A percentile compares a stretch with the other conserved stretches of the same genome.
Evolutionary conservation across 2,797 vertebrate species (phyloP).

Genomic region (Tinamus major): DNA sequence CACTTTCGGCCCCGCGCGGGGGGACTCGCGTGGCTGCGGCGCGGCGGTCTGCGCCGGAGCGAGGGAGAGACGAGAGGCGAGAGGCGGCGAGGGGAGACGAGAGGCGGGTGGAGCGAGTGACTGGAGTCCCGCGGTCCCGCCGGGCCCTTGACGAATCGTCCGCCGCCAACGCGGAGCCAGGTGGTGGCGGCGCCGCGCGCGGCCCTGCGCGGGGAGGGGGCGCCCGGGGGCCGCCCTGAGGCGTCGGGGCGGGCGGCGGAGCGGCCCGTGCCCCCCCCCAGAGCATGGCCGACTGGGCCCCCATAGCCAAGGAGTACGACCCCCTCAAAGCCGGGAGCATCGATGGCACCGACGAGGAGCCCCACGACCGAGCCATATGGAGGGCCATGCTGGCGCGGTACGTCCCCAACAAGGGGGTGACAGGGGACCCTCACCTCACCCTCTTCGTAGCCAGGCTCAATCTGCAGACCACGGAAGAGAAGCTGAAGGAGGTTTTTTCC

Average conservation of each 20-base stretch:
- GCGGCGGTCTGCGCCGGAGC: too few species aligned
- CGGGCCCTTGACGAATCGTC: neutral
- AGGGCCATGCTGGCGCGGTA: constrained; percentile 92
- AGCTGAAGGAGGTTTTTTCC: constrained; percentile 89
- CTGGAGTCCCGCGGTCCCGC: too few species aligned
- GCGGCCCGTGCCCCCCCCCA: too few species aligned
- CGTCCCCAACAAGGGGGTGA: constrained; percentile 89
- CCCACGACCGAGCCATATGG: constrained; percentile 93
- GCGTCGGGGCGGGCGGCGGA: neutral
- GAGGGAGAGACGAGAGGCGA: too few species aligned
- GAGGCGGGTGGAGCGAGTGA: too few species aligned
- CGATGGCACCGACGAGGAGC: constrained; percentile 93
- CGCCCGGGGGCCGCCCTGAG: too few species aligned
- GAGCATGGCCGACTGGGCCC: constrained; percentile 91
- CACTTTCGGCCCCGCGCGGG: neutral
- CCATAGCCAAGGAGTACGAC: constrained; percentile 92
- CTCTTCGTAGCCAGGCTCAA: constrained; percentile 91
- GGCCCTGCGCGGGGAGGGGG: neutral
- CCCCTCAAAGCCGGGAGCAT: constrained; percentile 97
- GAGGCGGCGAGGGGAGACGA: too few species aligned
- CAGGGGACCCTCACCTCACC: constrained; percentile 91
- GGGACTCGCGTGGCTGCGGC: too few species aligned
- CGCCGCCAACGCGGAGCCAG: neutral
- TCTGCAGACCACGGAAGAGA: constrained; percentile 91
- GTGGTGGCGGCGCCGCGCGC: neutral